phyloP scores from a whole-genome alignment of 2,888 invertebrate genomes.

The Plebejus melissa region DNA sequence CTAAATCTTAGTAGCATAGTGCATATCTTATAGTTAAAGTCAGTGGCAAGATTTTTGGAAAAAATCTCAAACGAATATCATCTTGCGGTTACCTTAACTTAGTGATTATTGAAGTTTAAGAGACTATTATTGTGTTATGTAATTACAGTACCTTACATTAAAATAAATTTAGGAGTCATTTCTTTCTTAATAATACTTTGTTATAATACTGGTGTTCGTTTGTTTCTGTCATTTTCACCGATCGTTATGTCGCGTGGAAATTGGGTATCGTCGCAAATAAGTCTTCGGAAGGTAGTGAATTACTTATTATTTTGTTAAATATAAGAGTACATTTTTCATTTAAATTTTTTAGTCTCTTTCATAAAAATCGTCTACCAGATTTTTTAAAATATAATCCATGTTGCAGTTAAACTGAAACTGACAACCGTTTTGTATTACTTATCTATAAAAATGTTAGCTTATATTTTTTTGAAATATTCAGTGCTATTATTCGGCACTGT shows the following conservation, averaged over 20 bases:
- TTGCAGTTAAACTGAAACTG: neutral
- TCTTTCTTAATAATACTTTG: slow-evolving; percentile 61
- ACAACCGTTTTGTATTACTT: neutral
- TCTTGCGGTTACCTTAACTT: slow-evolving; percentile 39
- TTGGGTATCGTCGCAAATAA: slow-evolving; percentile 39
- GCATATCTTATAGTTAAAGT: slow-evolving; percentile 53
- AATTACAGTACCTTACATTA: slow-evolving; percentile 55
- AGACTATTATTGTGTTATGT: slow-evolving; percentile 69
- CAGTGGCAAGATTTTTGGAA: slow-evolving; percentile 46
- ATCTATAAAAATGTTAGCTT: neutral
- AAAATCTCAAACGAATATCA: slow-evolving; percentile 35
- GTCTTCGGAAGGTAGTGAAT: neutral
- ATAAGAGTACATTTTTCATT: neutral
- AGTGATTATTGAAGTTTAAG: slow-evolving; percentile 39
- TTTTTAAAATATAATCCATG: neutral
- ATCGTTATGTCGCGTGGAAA: slow-evolving; percentile 47
- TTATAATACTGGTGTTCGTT: slow-evolving; percentile 76
- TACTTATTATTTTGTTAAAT: neutral
- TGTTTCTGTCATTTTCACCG: slow-evolving; percentile 69
- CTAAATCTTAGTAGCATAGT: slow-evolving; percentile 71
- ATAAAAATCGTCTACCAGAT: too few relatives aligned
- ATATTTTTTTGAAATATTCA: neutral
- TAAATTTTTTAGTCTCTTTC: neutral
- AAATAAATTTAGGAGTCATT: slow-evolving; percentile 65
- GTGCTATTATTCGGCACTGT: neutral